Evolutionary conservation across 2,113 vertebrate species (phyloP).

Genomic region (Brachyistius frenatus): DNA sequence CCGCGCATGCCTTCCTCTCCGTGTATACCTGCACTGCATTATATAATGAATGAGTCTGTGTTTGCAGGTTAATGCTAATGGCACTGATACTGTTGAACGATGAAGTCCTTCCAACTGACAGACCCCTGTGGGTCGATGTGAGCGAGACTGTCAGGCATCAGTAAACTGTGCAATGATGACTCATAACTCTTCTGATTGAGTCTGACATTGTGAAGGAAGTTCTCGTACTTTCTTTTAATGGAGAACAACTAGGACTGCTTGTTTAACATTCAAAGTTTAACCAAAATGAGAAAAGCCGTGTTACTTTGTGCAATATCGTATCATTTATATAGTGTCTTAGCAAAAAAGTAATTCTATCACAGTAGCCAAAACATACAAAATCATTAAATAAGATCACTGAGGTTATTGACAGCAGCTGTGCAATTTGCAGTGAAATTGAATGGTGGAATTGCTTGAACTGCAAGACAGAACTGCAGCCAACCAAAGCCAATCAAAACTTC

Average conservation of each 20-base stretch:
- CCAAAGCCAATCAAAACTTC: not conserved
- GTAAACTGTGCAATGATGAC: slow-evolving; percentile 34
- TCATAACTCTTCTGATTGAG: slow-evolving; percentile 28
- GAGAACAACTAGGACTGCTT: not conserved
- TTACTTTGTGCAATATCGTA: too few relatives aligned
- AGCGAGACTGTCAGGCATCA: slow-evolving; percentile 34
- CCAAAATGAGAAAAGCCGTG: too few relatives aligned
- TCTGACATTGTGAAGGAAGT: not conserved
- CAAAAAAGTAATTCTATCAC: too few relatives aligned
- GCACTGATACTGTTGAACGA: slow-evolving; percentile 22
- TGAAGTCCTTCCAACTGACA: slow-evolving; percentile 37
- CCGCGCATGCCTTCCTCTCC: not conserved
- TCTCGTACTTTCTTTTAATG: not conserved
- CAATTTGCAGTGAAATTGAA: not conserved
- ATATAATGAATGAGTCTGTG: slow-evolving; percentile 12
- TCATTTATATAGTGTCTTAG: too few relatives aligned
- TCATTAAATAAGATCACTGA: not conserved
- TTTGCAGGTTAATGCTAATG: slow-evolving; percentile 39
- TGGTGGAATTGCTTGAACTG: not conserved
- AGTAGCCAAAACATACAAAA: not conserved
- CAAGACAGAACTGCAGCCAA: not conserved
- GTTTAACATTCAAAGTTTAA: not conserved
- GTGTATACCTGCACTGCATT: not conserved
- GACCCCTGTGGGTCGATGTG: slow-evolving; percentile 3
- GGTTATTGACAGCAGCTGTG: not conserved